Evolutionary conservation across 2,113 vertebrate genomes (phyloP).

Genomic region (Rhineura floridana): DNA sequence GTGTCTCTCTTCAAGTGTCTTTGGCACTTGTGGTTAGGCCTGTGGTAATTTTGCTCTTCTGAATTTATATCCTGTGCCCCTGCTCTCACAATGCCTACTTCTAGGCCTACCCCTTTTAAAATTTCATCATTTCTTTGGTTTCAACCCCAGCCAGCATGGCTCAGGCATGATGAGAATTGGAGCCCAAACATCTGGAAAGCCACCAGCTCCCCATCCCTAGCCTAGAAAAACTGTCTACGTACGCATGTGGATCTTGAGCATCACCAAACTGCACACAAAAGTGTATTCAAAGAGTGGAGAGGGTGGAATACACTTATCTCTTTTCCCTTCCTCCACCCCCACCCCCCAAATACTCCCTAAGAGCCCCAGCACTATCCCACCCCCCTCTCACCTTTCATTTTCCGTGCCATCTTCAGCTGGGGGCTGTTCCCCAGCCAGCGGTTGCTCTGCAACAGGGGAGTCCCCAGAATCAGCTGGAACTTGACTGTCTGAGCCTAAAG

Average conservation of each 20-base stretch:
- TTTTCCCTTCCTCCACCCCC: fast-evolving
- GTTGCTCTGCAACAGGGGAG: not conserved
- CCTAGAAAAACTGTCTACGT: not conserved
- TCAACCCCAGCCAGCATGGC: not conserved
- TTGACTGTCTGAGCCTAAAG: conserved; percentile 52
- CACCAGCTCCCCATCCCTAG: not conserved
- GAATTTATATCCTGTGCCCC: no score
- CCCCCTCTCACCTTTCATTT: conserved; percentile 80
- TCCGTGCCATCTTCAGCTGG: conserved; percentile 79
- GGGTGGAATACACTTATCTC: conserved; percentile 6
- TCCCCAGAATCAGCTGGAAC: conserved; percentile 47
- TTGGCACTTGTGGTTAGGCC: no score
- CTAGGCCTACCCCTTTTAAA: no score
- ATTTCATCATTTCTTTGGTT: no score
- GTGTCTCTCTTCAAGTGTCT: no score
- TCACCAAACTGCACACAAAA: conserved; percentile 22
- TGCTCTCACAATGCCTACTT: no score
- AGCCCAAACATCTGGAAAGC: not conserved
- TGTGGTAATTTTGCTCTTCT: no score
- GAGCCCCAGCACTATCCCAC: not conserved
- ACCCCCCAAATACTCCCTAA: not conserved
- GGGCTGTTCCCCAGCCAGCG: conserved; percentile 34
- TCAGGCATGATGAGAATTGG: not conserved
- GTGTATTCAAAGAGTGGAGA: conserved; percentile 38
- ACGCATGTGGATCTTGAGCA: not conserved